Conservation (phyloP, 2,113 vertebrate genomes). For the Cynopterus brachyotis region DNA sequence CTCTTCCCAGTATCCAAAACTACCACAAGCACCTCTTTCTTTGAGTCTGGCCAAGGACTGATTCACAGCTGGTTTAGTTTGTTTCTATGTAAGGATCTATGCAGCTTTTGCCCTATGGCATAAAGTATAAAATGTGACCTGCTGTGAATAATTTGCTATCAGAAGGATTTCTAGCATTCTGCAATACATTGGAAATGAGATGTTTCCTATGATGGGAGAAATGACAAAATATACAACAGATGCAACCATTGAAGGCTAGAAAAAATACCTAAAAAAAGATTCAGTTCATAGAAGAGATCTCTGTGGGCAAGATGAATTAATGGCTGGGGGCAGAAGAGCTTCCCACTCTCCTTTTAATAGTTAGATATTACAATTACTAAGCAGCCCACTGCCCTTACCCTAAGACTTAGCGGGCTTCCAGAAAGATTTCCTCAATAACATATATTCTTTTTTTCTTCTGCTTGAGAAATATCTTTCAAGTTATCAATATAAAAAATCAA, state of each 20-base stretch:
- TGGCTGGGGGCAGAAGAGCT: slow-evolving; percentile 21
- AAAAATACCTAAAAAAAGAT: slow-evolving; percentile 52
- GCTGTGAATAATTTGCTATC: not conserved
- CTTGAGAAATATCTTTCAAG: slow-evolving; percentile 67
- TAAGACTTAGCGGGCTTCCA: slow-evolving; percentile 54
- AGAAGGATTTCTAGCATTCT: not conserved
- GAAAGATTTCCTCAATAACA: slow-evolving; percentile 49
- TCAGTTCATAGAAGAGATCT: slow-evolving; percentile 51
- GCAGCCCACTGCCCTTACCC: slow-evolving; percentile 30
- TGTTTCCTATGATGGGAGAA: not conserved
- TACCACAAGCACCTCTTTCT: not conserved
- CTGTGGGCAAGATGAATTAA: slow-evolving; percentile 32
- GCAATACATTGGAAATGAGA: not conserved
- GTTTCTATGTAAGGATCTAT: not conserved
- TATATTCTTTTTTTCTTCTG: slow-evolving; percentile 53
- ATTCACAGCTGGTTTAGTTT: not conserved
- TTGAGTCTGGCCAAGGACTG: not conserved
- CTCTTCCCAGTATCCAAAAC: not conserved
- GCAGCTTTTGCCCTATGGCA: not conserved
- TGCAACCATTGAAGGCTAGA: not conserved
- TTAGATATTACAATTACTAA: not conserved
- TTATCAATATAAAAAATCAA: slow-evolving; percentile 42
- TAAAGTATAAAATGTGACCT: not conserved
- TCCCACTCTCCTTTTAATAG: slow-evolving; percentile 61
- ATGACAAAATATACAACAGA: not conserved